phyloP scores from a whole-genome alignment of 2,113 vertebrate species.

The Anarhynchus alexandrinus region DNA sequence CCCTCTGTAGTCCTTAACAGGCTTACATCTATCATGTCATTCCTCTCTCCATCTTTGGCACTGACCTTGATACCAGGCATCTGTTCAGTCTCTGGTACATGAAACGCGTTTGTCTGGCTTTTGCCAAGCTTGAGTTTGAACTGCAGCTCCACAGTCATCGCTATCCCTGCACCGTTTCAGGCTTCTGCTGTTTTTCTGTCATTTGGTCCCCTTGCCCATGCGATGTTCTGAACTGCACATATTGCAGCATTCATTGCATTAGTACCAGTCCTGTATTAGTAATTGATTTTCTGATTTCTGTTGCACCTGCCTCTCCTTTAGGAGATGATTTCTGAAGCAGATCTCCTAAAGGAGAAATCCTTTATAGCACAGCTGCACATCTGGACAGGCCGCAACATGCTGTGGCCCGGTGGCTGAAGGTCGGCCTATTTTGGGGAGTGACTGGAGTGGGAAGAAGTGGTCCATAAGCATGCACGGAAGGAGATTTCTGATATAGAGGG shows the following conservation, averaged over 20 bases:
- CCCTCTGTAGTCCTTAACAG: neutral
- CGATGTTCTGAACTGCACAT: neutral
- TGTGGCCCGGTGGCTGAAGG: neutral
- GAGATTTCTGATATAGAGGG: neutral
- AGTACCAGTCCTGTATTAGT: too few species aligned
- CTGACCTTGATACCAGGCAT: neutral
- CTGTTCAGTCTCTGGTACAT: neutral
- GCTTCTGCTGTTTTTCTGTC: neutral
- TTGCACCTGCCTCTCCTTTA: neutral
- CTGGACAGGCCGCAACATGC: neutral
- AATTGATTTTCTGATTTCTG: neutral
- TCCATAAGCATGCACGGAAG: neutral
- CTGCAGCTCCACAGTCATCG: neutral
- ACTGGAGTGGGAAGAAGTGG: neutral
- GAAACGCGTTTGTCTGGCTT: neutral
- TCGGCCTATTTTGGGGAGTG: neutral
- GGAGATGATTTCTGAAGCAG: neutral
- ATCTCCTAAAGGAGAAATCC: neutral
- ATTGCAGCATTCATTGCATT: neutral
- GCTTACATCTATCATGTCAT: neutral
- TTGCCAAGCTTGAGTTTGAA: neutral
- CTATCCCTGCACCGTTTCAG: neutral
- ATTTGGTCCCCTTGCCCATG: neutral
- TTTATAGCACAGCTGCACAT: too few species aligned
- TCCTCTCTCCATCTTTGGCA: neutral